phyloP scores from a whole-genome alignment of 2,113 vertebrate species.

The Panthera leo region DNA sequence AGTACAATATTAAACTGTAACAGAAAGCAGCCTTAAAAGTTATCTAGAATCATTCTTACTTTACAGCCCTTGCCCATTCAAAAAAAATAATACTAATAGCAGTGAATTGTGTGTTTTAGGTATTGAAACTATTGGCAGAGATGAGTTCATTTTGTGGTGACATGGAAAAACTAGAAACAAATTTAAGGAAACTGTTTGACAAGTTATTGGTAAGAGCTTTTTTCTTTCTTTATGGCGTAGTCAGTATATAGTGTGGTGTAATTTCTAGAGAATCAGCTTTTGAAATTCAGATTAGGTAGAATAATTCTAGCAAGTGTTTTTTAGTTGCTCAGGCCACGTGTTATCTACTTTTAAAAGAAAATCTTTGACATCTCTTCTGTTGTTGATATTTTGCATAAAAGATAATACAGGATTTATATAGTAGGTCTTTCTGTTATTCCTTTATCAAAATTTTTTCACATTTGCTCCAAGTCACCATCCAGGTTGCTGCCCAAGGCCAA shows the following conservation, averaged over 20 bases:
- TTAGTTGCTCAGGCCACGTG: background rate
- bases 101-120: conserved; percentile 83
- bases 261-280: conserved; percentile 27
- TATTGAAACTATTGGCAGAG: conserved; percentile 97
- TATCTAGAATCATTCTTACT: background rate
- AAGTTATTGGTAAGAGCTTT: conserved; percentile 93
- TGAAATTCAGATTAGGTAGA: conserved; percentile 5
- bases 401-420: background rate
- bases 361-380: conserved; percentile 31
- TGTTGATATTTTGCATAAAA: conserved; percentile 32
- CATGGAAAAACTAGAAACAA: conserved; percentile 98
- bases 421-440: background rate
- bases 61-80: background rate
- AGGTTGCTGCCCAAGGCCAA: background rate
- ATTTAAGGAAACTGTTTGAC: conserved; percentile 96
- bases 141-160: conserved; percentile 99
- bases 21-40: background rate
- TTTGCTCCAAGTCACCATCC: background rate
- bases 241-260: background rate
- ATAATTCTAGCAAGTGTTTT: background rate
- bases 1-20: background rate
- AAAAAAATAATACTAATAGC: conserved; percentile 32
- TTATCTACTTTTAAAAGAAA: background rate
- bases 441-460: background rate
- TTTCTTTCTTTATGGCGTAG: background rate